Evolutionary conservation across 2,888 invertebrate species (phyloP), one percentile per base, ranked within the genome.

Genomic region (Girardia tigrina): DNA sequence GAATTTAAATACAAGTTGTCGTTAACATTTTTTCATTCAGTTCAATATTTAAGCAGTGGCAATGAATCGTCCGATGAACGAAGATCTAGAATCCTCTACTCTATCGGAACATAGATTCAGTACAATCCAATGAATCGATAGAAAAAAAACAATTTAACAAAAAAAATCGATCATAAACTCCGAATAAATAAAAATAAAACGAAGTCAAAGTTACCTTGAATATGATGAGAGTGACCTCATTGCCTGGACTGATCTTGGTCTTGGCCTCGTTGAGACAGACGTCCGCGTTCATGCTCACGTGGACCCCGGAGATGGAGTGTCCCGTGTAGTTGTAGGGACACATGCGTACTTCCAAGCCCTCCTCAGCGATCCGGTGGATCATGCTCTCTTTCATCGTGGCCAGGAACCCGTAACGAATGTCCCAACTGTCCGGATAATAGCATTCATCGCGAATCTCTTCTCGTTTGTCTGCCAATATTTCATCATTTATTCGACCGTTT

Each of bases 261-360:
- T 23, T 23, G n/a, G 75, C 75, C 23, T 75, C 73, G 12, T 74
- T 26, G 73, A 75, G 16, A 26, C 75, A 74, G 1, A 75, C 75
- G 27, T 75, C 75, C 16, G 29, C 75, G 29, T 75, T 71, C 4
- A 26, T 27, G 27, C 72, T 72, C 16, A 75, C 20, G 26, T 75
- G 75, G 1, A 75, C 72, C 6, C 75, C 74, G 28, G 72, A 1
- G 16, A 74, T 74, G 29, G 27, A 75, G 20, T 75, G 29, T 16
- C 75, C 75, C 6, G 75, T 26, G 23, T 20, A 8, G n/a, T 75
- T 76, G 14, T 72, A 72, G n/a, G 76, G 75, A 72, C 73, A 75
- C 4, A 73, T 14, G 0, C 29, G 27, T 14, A 75, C 75, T 73
- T 74, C 27, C n/a, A 75, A 36, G 14, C 75, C 75, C 12, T 75